Evolutionary conservation across 1,140 invertebrate species (phyloP), one percentile per base, ranked within the genome.

Genomic region (Cyrtorhinus lividipennis): DNA sequence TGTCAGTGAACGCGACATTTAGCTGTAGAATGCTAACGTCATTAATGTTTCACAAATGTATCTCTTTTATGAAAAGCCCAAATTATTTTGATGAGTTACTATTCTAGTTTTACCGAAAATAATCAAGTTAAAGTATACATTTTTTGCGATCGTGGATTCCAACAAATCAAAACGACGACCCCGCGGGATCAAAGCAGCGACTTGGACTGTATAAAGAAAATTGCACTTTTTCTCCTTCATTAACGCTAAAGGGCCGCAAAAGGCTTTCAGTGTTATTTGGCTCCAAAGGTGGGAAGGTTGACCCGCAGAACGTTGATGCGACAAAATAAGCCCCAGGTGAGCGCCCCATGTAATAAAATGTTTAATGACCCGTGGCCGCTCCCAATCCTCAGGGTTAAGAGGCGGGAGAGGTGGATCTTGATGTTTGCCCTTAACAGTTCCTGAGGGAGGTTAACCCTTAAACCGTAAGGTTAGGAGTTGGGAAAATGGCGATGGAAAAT

Each of bases 331-430:
- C 48, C 48, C 10, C 48, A 15, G 48, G 48, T 22, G 48, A 53
- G 48, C 48, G 20, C 20, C n/a, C 48, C 48, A 22, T 53, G 48
- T 53, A 53, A 53, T 53, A 53, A 53, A 53, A 53, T 53, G 48
- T 53, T 53, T 53, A 53, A 53, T 53, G 48, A 53, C 48, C 48
- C 48, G 48, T 53, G 48, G 20, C 48, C 48, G 10, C 48, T 53
- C 20, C 48, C 48, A 53, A 53, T 53, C 48, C 48, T 22, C 48
- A 5, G 20, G 48, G 48, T 53, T 53, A 53, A 20, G 3, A 22
- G 48, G 48, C 3, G 10, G 8, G 18, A 38, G 30, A 38, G 48
- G n/a, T n/a, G n/a, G 12, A 12, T 53, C 48, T 53, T 53, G 48
- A 53, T 53, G 48, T 53, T 53, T 53, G 20, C 48, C 48, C 20